phyloP scores from a whole-genome alignment of 2,113 vertebrate species.

The Tragelaphus scriptus region DNA sequence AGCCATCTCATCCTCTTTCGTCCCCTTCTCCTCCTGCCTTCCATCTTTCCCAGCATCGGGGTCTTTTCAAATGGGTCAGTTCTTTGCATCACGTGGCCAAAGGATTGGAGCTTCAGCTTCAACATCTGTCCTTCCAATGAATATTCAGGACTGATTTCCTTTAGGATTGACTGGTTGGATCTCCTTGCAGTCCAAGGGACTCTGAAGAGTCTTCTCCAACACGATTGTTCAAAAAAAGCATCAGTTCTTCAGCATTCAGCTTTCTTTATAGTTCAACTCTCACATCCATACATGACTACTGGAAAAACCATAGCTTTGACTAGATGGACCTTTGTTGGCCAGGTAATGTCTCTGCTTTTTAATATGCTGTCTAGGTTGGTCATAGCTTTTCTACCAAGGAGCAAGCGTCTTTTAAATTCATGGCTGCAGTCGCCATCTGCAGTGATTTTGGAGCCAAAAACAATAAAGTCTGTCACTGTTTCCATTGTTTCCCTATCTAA shows the following conservation, averaged over 20 bases:
- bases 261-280: background rate
- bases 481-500: background rate
- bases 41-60: background rate
- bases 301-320: background rate
- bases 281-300: background rate
- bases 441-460: background rate
- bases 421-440: background rate
- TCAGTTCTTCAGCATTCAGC: background rate
- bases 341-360: background rate
- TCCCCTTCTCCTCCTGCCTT: background rate
- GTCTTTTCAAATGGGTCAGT: background rate
- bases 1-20: background rate
- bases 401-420: background rate
- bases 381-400: background rate
- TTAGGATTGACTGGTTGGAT: background rate
- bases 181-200: background rate
- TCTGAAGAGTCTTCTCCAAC: background rate
- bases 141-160: background rate
- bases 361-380: background rate
- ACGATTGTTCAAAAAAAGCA: background rate
- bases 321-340: background rate
- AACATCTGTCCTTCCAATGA: background rate
- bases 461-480: background rate
- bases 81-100: background rate
- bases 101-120: background rate